Evolutionary conservation across 2,888 invertebrate genomes (phyloP), one percentile per base, ranked within the genome.

Genomic region (Octonoba sinensis): DNA sequence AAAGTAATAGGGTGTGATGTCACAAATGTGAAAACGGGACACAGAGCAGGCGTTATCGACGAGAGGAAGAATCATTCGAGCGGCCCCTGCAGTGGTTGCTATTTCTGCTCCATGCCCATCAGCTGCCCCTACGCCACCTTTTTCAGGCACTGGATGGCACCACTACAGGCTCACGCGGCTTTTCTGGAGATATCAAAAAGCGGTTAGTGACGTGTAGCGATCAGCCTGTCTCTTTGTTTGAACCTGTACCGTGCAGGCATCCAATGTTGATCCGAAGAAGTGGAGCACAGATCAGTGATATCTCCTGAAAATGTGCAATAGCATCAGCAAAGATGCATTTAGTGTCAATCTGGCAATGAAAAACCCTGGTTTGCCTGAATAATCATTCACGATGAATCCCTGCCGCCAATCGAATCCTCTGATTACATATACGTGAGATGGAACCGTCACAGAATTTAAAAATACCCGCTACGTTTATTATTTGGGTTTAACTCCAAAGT

Each of bases 251-350:
- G 59, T 6, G 20, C 20, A 59, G 12, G 2, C 12, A 13, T 13
- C 59, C 59, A 18, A 59, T 24, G 59, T 59, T 16, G 11, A 59
- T 13, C 59, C 13, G 11, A 59, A 59, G 59, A 20, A 59, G 11
- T 59, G 3, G 13, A 59, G 20, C 59, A 59, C 3, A 59, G 59
- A 59, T 59, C 20, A 59, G 24, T 13, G 20, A 1, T 59, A 59
- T 59, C 20, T 8, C 3, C 59, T 20, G 3, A 3, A 8, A 18
- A 59, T 8, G 3, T 3, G 24, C 59, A 59, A 59, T 59, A 59
- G 59, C 13, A 59, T 59, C n/a, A 59, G 59, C 59, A 59, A 59
- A 3, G 59, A 13, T 59, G 59, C 3, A 59, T 59, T 3, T 59
- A 59, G 20, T 11, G 13, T 59, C 1, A 3, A 59, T 59, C 59